Base-by-base conservation (phyloP, 2,888 invertebrate species). In the Cyrtodaria siliqua region DNA sequence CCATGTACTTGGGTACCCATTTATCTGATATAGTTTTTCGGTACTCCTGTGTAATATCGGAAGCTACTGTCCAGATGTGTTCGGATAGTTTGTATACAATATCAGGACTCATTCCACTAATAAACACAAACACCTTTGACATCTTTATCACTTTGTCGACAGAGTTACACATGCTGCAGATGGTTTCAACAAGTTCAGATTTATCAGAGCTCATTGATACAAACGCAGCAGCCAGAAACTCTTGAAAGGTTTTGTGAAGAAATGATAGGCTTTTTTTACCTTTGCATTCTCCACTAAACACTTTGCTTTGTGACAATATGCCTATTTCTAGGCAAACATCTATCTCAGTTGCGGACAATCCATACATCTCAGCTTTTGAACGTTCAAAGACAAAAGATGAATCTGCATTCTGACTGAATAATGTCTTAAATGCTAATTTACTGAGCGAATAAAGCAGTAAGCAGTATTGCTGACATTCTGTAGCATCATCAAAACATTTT, bases 171-270 rank as follows among this genome's bases (percentile, higher is more conserved):
- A 8, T 33, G 33, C 6, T 8, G 33, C 4, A 4, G 33, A 33
- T 33, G 33, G 33, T 33, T 12, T 33, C 33, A 12, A 33, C 6
- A 33, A 33, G 33, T 8, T 4, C 4, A 33, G 33, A 33, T 33
- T 8, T 8, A 33, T 33, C 33, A 12, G 4, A 8, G 33, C 6
- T 33, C 33, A 33, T 44, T 14, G 59, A 38, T 8, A 59, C 23
- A 26, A 38, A 42, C 2, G 42, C 12, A 3, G 59, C 59, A 2
- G 59, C 44, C 16, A 59, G 24, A 14, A 42, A 40, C 24, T 59
- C 59, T 20, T 59, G 59, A n/a, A 42, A 42, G 2, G 23, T 42
- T 24, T 59, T 59, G 26, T 59, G 59, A 20, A 59, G 2, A 59
- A 59, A 59, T 1, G 42, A 42, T n/a, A 59, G 9, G 16, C 59